A percentile compares a stretch with the other conserved stretches of the same genome.
Conservation (phyloP, 2,888 invertebrate genomes). For the Monoplex corrugatus region DNA sequence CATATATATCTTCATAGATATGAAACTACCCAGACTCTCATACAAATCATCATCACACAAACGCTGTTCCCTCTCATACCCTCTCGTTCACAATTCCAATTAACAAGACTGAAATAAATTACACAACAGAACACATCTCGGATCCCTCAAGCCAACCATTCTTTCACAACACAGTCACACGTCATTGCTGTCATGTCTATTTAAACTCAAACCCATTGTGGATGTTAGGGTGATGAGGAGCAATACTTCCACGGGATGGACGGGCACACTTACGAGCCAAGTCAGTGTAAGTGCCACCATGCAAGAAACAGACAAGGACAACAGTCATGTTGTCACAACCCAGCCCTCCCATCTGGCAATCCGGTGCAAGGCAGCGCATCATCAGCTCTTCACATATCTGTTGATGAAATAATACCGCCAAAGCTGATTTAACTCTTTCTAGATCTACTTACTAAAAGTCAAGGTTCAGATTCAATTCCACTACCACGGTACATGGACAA, state of each 20-base stretch:
- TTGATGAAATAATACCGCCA: no score
- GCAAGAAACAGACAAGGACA: conserved; percentile 90
- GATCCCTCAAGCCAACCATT: neutral
- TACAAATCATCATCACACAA: no score
- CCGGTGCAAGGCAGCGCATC: conserved; percentile 96
- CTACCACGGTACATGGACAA: no score
- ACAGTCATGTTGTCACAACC: conserved; percentile 99
- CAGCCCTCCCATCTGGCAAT: conserved; percentile 97
- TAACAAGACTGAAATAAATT: neutral
- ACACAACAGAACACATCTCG: conserved; percentile 4
- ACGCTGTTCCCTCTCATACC: neutral
- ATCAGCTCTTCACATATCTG: conserved; percentile 96
- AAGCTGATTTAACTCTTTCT: no score
- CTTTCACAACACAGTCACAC: neutral
- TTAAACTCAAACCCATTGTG: conserved; percentile 58
- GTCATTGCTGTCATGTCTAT: conserved; percentile 1
- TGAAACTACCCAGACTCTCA: no score
- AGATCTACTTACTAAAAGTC: no score
- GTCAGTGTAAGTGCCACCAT: conserved; percentile 81
- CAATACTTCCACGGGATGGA: conserved; percentile 66
- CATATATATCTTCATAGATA: no score
- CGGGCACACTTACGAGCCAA: conserved; percentile 79
- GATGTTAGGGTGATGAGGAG: conserved; percentile 66
- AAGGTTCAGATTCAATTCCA: no score
- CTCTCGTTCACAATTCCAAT: neutral